Conservation (phyloP, 2,797 vertebrate species). For the Clarias fuscus region DNA sequence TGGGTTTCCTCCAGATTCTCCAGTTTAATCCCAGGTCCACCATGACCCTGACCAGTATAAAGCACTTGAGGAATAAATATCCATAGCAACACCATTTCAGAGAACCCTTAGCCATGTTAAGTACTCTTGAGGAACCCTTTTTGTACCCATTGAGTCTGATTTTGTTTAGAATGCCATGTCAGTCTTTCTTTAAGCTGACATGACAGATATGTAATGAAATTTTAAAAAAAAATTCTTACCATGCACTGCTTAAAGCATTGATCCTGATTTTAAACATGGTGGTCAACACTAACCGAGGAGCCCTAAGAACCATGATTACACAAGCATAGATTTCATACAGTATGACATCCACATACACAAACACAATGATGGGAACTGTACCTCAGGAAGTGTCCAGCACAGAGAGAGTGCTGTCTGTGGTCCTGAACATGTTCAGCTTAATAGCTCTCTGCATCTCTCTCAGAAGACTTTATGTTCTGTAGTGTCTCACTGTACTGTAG, state of each 20-base stretch:
- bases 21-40: not conserved
- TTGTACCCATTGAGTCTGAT: not conserved
- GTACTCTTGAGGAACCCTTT: not conserved
- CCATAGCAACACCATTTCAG: not conserved
- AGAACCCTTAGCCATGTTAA: not conserved
- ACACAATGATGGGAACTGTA: not conserved
- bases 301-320: not conserved
- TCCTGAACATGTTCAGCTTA: slow-evolving; percentile 74
- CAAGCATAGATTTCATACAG: not conserved
- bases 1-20: not conserved
- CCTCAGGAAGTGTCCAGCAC: not conserved
- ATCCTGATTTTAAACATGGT: not conserved
- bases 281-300: not conserved
- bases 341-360: not conserved
- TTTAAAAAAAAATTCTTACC: not conserved
- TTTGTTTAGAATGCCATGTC: not conserved
- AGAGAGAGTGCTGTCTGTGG: slow-evolving; percentile 81
- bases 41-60: not conserved
- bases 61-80: not conserved
- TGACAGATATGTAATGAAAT: not conserved
- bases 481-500: not conserved
- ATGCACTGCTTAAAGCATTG: not conserved
- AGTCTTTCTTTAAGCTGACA: not conserved
- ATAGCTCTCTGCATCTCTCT: not conserved
- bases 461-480: not conserved